Percentiles rank a stretch among this genome's conserved stretches.
phyloP scores from a whole-genome alignment of 2,888 invertebrate species.

The Rhorus exstirpatorius region DNA sequence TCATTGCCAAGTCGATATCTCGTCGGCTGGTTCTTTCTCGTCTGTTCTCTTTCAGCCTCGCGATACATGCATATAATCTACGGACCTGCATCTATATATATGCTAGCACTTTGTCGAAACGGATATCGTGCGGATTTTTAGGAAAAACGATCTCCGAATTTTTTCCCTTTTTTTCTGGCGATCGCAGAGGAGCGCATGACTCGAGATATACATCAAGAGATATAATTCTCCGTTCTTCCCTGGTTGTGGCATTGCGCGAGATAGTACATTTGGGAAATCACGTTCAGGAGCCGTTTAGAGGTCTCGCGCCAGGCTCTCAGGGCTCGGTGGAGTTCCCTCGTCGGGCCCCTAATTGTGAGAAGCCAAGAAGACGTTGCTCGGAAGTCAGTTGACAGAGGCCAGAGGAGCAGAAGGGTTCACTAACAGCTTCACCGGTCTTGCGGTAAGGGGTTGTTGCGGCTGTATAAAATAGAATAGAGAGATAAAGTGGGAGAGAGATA shows the following conservation, averaged over 20 bases:
- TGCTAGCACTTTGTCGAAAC: constrained; percentile 2
- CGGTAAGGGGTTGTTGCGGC: constrained; percentile 55
- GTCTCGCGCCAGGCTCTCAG: constrained; percentile 31
- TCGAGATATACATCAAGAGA: not conserved
- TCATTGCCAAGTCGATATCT: constrained; percentile 62
- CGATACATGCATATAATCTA: not conserved
- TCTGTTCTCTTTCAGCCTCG: constrained; percentile 7
- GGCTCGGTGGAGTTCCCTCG: not conserved
- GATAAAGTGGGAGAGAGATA: not conserved
- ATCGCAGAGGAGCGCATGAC: not conserved
- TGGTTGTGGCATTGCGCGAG: constrained; percentile 1
- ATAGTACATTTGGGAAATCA: constrained; percentile 63
- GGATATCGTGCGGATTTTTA: constrained; percentile 13
- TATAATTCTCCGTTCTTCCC: not conserved
- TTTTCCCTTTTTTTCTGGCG: constrained; percentile 11
- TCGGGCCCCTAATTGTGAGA: constrained; percentile 66
- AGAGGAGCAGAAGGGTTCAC: constrained; percentile 57
- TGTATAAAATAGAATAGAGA: constrained; percentile 13
- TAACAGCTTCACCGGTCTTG: constrained; percentile 61
- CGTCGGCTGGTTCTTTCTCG: constrained; percentile 7
- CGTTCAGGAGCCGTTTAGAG: constrained; percentile 54
- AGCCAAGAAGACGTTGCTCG: constrained; percentile 38
- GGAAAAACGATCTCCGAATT: constrained; percentile 35
- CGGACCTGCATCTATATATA: constrained; percentile 1
- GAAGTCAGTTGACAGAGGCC: constrained; percentile 57